Percentiles rank a stretch among this genome's conserved stretches.
Conservation (phyloP, 2,888 invertebrate genomes). For the Adineta ricciae region DNA sequence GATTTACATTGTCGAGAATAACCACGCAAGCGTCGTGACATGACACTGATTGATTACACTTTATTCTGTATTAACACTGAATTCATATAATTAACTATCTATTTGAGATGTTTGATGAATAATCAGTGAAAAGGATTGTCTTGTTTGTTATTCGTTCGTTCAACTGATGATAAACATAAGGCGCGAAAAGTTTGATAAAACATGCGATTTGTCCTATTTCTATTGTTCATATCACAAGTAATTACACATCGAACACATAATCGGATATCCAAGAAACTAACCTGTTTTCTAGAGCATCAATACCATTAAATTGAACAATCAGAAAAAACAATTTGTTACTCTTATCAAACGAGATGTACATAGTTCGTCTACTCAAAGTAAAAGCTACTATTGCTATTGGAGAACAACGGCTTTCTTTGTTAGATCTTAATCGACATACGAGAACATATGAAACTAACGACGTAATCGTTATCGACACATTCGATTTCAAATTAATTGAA, state of each 20-base stretch:
- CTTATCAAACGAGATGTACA: not conserved
- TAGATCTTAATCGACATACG: not conserved
- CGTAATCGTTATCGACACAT: not conserved
- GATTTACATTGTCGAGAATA: not conserved
- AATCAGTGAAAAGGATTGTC: not conserved
- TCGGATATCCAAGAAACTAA: too few species aligned
- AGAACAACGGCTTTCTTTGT: not conserved
- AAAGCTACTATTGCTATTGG: not conserved
- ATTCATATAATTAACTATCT: too few species aligned
- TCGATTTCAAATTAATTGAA: not conserved
- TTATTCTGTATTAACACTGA: not conserved
- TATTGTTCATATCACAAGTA: not conserved
- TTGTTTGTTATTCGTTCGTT: not conserved
- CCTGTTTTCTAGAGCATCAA: not conserved
- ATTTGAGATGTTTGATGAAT: too few species aligned
- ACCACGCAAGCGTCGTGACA: not conserved
- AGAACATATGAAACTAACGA: not conserved
- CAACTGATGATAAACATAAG: not conserved
- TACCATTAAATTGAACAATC: not conserved
- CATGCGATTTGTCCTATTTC: not conserved
- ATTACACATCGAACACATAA: not conserved
- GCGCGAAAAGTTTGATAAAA: not conserved
- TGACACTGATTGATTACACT: constrained; percentile 7
- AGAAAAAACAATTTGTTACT: not conserved
- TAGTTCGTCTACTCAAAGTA: not conserved